Evolutionary conservation across 2,113 vertebrate species (phyloP).

Genomic region (Pimephales promelas): DNA sequence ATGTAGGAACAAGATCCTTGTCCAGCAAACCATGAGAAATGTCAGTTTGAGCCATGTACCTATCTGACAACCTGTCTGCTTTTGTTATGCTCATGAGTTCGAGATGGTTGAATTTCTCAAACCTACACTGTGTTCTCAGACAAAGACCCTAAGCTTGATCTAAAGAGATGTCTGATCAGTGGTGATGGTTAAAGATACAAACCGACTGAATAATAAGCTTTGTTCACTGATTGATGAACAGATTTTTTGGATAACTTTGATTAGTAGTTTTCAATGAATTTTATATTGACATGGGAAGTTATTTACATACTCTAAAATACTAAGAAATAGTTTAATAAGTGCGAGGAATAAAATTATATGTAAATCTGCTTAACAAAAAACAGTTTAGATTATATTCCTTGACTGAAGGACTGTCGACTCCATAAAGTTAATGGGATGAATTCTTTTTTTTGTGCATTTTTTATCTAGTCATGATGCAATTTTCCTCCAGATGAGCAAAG

Average conservation of each 20-base stretch:
- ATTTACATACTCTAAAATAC: neutral
- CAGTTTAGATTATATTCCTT: neutral
- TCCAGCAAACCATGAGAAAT: constrained; percentile 22
- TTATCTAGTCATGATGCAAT: neutral
- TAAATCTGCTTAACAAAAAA: neutral
- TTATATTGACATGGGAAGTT: neutral
- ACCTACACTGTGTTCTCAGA: constrained; percentile 25
- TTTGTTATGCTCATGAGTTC: constrained; percentile 38
- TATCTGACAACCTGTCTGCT: constrained; percentile 47
- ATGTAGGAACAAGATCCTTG: constrained; percentile 21
- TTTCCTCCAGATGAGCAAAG: neutral
- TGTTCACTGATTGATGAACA: neutral
- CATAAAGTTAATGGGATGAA: no score
- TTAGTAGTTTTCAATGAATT: neutral
- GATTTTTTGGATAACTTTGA: neutral
- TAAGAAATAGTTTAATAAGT: neutral
- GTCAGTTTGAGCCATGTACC: constrained; percentile 39
- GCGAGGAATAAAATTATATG: neutral
- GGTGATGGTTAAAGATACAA: neutral
- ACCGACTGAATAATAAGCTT: neutral
- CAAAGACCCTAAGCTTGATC: constrained; percentile 23
- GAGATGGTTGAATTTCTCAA: constrained; percentile 27
- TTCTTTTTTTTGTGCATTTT: no score
- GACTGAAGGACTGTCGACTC: no score
- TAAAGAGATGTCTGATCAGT: constrained; percentile 11